Percentiles rank a stretch among this genome's conserved stretches.
Conservation (phyloP, 2,113 vertebrate genomes). For the Aphelocoma coerulescens region DNA sequence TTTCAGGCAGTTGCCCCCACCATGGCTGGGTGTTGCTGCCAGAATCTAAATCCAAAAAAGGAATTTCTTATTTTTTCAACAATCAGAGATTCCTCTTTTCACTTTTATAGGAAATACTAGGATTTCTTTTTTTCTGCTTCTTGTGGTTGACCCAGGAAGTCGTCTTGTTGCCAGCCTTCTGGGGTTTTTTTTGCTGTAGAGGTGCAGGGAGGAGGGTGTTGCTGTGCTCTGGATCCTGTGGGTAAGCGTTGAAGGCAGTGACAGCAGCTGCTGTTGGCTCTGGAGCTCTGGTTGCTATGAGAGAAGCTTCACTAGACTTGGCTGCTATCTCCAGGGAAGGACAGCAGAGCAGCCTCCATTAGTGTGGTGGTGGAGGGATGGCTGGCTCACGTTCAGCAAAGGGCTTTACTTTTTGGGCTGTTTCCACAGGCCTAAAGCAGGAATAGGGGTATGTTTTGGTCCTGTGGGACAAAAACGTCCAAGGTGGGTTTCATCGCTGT, state of each 20-base stretch:
- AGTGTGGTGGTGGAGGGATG: constrained; percentile 72
- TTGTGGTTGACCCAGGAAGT: constrained; percentile 59
- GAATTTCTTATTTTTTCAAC: background rate
- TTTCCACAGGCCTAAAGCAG: constrained; percentile 21
- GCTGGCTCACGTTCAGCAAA: constrained; percentile 51
- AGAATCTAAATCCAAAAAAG: background rate
- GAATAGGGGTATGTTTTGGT: background rate
- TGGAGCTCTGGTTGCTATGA: constrained; percentile 82
- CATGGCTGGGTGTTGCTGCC: background rate
- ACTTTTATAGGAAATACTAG: constrained; percentile 19
- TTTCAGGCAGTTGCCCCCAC: background rate
- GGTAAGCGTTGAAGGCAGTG: constrained; percentile 71
- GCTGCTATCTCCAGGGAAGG: constrained; percentile 82
- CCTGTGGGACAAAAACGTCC: background rate
- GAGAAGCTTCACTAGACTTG: constrained; percentile 82
- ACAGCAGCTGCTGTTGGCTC: constrained; percentile 78
- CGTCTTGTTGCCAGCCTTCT: constrained; percentile 36
- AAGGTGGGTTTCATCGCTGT: background rate
- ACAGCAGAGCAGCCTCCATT: constrained; percentile 81
- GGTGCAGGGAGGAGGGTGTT: constrained; percentile 71
- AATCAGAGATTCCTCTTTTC: constrained; percentile 5
- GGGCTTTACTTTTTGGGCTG: constrained; percentile 21
- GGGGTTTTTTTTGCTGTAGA: background rate
- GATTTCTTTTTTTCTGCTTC: background rate
- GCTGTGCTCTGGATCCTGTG: constrained; percentile 73